phyloP scores from a whole-genome alignment of 2,113 vertebrate genomes.

The Speoplatyrhinus poulsoni region DNA sequence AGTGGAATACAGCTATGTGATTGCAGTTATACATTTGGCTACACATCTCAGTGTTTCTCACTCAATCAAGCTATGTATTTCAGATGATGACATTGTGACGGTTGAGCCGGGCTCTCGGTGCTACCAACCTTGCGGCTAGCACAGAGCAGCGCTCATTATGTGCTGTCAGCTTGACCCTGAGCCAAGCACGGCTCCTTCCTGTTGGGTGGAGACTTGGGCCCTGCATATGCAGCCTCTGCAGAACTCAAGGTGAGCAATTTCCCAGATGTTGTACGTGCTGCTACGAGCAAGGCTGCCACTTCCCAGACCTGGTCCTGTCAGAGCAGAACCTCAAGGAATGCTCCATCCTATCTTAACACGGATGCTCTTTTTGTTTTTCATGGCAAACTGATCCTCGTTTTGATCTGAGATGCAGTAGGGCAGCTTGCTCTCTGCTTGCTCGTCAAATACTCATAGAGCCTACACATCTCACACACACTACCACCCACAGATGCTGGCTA shows the following conservation, averaged over 20 bases:
- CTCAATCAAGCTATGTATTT: no score
- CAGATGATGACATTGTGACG: no score
- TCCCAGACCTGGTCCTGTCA: slow-evolving; percentile 51
- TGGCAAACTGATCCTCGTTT: slow-evolving; percentile 25
- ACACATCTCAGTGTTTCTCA: no score
- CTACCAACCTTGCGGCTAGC: no score
- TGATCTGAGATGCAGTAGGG: not conserved
- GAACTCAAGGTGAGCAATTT: slow-evolving; percentile 67
- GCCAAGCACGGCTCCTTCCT: slow-evolving; percentile 17
- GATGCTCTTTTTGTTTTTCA: slow-evolving; percentile 35
- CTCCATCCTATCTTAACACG: slow-evolving; percentile 16
- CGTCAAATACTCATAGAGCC: slow-evolving; percentile 6
- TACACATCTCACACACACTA: not conserved
- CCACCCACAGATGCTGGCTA: not conserved
- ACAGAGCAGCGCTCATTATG: no score
- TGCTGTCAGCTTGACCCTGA: no score
- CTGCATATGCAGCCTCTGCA: slow-evolving; percentile 54
- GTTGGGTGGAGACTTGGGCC: slow-evolving; percentile 51
- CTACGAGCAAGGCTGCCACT: slow-evolving; percentile 43
- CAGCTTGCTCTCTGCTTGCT: not conserved
- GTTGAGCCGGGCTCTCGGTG: no score
- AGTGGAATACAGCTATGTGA: no score
- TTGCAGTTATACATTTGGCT: no score
- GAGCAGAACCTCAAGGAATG: slow-evolving; percentile 40
- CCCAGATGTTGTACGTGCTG: slow-evolving; percentile 25